phyloP scores from a whole-genome alignment of 2,888 invertebrate genomes.

The Cephus spinipes region DNA sequence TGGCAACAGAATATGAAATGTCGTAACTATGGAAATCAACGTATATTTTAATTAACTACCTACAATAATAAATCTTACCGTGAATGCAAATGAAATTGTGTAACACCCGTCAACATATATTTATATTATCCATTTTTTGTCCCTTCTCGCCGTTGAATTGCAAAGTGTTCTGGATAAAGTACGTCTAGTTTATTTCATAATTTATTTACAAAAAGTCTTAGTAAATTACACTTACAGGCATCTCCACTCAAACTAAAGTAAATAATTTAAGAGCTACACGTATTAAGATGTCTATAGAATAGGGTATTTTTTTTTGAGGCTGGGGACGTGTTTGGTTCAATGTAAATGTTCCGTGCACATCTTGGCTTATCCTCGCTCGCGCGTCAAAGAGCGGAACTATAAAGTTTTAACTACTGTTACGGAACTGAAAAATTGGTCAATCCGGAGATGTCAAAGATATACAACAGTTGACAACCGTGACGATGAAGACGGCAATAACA shows the following conservation, averaged over 20 bases:
- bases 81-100: slow-evolving; percentile 25
- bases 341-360: slow-evolving; percentile 5
- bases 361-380: slow-evolving; percentile 15
- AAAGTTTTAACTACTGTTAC: neutral
- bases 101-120: slow-evolving; percentile 1
- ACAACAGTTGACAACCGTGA: neutral
- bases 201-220: slow-evolving; percentile 66
- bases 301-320: slow-evolving; percentile 37
- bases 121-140: neutral
- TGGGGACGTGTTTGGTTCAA: slow-evolving; percentile 40
- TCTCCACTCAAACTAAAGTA: slow-evolving; percentile 66
- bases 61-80: slow-evolving; percentile 50
- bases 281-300: slow-evolving; percentile 65
- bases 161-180: slow-evolving; percentile 59
- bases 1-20: slow-evolving; percentile 21
- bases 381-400: slow-evolving; percentile 30
- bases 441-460: neutral
- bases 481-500: neutral
- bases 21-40: slow-evolving; percentile 36
- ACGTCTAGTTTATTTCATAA: slow-evolving; percentile 66
- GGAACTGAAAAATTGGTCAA: neutral
- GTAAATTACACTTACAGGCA: slow-evolving; percentile 66
- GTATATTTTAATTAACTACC: slow-evolving; percentile 55
- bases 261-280: slow-evolving; percentile 66
- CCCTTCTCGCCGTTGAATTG: neutral